These are phyloP conservation scores for Halcyon senegalensis DNA, from an alignment of 2,113 vertebrate species.

Conservation along the genomic window DNA sequence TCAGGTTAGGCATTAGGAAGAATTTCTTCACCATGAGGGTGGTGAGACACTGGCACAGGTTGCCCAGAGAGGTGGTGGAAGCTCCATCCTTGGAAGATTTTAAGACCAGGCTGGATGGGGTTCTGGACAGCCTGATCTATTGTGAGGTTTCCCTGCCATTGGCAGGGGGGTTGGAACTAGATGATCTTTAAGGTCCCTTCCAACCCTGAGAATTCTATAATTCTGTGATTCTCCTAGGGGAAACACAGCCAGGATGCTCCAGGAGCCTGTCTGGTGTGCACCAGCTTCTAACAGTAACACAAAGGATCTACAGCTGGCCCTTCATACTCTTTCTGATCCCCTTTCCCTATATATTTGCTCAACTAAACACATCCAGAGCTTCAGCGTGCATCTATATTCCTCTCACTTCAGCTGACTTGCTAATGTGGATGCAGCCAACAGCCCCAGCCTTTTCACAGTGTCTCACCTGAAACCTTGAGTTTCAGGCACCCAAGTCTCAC, in stretches of 20 bases:
- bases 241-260: neutral
- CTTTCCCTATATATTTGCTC: neutral
- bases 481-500: neutral
- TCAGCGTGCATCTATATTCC: neutral
- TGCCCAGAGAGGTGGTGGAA: no score
- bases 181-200: no score
- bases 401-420: neutral
- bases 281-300: neutral
- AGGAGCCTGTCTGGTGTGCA: accelerated
- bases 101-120: no score
- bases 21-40: no score
- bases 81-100: no score
- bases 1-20: no score
- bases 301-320: neutral
- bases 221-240: neutral
- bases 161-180: no score
- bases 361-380: neutral
- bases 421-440: neutral
- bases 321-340: neutral
- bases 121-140: no score
- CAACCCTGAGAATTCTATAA: no score
- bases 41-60: no score
- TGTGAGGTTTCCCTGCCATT: no score
- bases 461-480: neutral
- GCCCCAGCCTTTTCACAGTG: neutral